phyloP scores from a whole-genome alignment of 2,888 invertebrate genomes.

The Agapetus fuscipes region DNA sequence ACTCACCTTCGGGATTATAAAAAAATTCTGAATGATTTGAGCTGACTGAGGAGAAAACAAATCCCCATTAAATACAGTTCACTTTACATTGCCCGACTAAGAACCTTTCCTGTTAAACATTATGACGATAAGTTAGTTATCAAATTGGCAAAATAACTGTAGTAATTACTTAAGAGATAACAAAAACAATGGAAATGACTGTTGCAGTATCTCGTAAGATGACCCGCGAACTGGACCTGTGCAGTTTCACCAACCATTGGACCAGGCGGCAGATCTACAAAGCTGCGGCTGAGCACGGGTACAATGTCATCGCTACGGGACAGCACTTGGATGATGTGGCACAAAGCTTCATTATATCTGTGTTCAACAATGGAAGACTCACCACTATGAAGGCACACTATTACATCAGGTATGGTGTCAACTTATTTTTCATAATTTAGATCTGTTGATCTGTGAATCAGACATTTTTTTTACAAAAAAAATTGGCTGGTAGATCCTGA shows the following conservation, averaged over 20 bases:
- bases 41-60: too few species aligned
- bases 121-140: too few species aligned
- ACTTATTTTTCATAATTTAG: too few species aligned
- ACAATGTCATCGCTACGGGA: constrained; percentile 80
- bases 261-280: constrained; percentile 66
- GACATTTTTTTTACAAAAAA: not conserved
- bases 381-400: constrained; percentile 75
- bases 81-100: too few species aligned
- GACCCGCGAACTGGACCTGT: constrained; percentile 13
- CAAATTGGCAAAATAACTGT: not conserved
- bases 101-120: too few species aligned
- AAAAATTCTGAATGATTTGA: too few species aligned
- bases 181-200: not conserved
- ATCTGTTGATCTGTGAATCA: too few species aligned
- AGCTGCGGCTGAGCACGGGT: constrained; percentile 64
- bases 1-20: too few species aligned
- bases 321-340: constrained; percentile 80
- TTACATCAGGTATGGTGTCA: constrained; percentile 54
- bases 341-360: constrained; percentile 70
- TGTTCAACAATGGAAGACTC: constrained; percentile 71
- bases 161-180: not conserved
- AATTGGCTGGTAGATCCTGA: too few species aligned
- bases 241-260: constrained; percentile 65
- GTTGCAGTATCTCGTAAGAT: constrained; percentile 15
- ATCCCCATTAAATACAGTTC: too few species aligned